Conservation (phyloP, 1,140 invertebrate species). For the Aplysia californica region DNA sequence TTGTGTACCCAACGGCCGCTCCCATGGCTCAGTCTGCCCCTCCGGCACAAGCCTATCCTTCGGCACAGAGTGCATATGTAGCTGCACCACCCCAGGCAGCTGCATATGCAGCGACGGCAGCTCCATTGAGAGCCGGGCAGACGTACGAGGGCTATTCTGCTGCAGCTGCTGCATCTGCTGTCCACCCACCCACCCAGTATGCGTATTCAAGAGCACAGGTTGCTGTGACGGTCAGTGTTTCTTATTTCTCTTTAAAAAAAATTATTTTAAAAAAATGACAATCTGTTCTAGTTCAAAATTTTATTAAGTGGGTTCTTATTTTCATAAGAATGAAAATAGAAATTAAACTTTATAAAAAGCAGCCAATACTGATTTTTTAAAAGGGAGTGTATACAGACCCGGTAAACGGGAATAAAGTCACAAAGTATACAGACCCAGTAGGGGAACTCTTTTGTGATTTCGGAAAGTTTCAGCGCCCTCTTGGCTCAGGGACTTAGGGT, state of each 20-base stretch:
- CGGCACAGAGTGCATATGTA: slow-evolving; percentile 83
- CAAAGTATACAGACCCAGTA: too few species aligned
- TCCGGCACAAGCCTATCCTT: slow-evolving; percentile 73
- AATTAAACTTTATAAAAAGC: too few species aligned
- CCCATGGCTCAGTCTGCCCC: slow-evolving; percentile 53
- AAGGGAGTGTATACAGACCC: too few species aligned
- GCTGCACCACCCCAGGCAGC: slow-evolving; percentile 73
- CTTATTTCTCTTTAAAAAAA: background rate
- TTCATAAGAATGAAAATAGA: too few species aligned
- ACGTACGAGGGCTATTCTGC: slow-evolving; percentile 64
- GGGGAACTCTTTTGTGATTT: too few species aligned
- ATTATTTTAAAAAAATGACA: background rate
- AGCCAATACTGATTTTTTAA: too few species aligned
- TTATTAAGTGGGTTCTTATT: background rate
- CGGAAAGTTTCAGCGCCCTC: too few species aligned
- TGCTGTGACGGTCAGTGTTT: slow-evolving; percentile 55
- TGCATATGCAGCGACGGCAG: slow-evolving; percentile 59
- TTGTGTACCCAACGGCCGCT: slow-evolving; percentile 61
- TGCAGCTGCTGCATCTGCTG: slow-evolving; percentile 43
- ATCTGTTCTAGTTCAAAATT: background rate
- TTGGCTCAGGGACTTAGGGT: too few species aligned
- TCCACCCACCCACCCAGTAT: slow-evolving; percentile 61
- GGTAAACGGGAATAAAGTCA: too few species aligned
- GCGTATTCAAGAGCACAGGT: slow-evolving; percentile 63
- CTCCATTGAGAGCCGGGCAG: slow-evolving; percentile 57